These are phyloP conservation scores for Brachyptera putata DNA, from an alignment of 2,888 invertebrate species.

Conservation along the genomic window DNA sequence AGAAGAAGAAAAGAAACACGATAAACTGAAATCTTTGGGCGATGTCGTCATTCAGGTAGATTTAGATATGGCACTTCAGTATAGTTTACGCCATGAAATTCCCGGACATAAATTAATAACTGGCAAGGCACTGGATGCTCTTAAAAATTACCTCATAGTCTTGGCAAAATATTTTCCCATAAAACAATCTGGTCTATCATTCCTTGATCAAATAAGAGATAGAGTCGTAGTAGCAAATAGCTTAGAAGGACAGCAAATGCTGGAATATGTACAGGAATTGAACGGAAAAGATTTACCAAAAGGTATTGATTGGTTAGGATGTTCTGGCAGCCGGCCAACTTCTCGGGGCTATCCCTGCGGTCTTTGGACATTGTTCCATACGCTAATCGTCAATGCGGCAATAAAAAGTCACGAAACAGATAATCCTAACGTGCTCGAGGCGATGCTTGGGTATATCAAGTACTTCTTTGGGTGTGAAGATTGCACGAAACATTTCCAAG, in stretches of 20 bases:
- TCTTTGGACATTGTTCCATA: slow-evolving; percentile 93
- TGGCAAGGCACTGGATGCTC: slow-evolving; percentile 66
- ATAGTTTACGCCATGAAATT: slow-evolving; percentile 80
- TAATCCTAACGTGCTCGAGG: slow-evolving; percentile 56
- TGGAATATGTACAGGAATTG: slow-evolving; percentile 51
- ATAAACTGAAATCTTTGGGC: slow-evolving; percentile 43
- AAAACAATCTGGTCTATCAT: slow-evolving; percentile 59
- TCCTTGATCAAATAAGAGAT: slow-evolving; percentile 58
- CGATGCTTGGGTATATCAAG: slow-evolving; percentile 84
- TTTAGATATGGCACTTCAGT: slow-evolving; percentile 80
- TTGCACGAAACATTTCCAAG: slow-evolving; percentile 84
- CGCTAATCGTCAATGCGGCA: slow-evolving; percentile 73
- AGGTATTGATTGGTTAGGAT: slow-evolving; percentile 66
- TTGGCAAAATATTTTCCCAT: slow-evolving; percentile 77
- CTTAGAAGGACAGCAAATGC: slow-evolving; percentile 58
- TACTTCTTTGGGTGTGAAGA: slow-evolving; percentile 92
- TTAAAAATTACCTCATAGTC: slow-evolving; percentile 68
- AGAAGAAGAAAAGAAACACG: slow-evolving; percentile 28
- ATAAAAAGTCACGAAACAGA: slow-evolving; percentile 47
- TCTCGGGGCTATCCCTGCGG: slow-evolving; percentile 90
- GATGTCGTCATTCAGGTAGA: slow-evolving; percentile 79
- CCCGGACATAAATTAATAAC: slow-evolving; percentile 62
- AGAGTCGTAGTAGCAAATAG: slow-evolving; percentile 48
- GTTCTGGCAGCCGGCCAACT: slow-evolving; percentile 69
- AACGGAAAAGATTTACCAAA: slow-evolving; percentile 50